phyloP scores from a whole-genome alignment of 2,888 invertebrate species.

The Sarcophaga carnaria region DNA sequence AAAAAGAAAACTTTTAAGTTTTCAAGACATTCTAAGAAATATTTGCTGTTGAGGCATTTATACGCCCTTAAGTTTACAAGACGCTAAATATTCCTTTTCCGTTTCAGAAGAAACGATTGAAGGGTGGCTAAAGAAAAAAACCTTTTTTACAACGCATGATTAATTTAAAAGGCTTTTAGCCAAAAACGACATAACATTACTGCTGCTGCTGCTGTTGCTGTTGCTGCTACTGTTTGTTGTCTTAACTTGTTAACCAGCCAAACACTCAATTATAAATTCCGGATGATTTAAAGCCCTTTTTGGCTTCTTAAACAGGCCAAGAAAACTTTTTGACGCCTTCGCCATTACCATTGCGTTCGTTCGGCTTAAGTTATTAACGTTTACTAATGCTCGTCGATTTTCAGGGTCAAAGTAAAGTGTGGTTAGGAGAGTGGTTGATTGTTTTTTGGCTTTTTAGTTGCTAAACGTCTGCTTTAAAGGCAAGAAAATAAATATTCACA shows the following conservation, averaged over 20 bases:
- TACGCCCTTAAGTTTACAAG: too few species aligned
- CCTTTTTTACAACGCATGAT: constrained; percentile 12
- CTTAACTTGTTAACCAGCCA: constrained; percentile 33
- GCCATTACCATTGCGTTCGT: neutral
- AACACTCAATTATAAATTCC: constrained; percentile 51
- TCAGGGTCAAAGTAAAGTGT: constrained; percentile 18
- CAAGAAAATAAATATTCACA: neutral
- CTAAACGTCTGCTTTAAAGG: neutral
- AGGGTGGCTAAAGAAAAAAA: neutral
- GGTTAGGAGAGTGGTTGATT: neutral
- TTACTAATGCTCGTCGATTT: constrained; percentile 1
- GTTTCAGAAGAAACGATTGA: neutral
- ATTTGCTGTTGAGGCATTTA: too few species aligned
- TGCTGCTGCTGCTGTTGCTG: neutral
- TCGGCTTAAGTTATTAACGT: neutral
- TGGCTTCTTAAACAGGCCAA: constrained; percentile 6
- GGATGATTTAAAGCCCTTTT: constrained; percentile 37
- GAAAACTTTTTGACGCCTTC: constrained; percentile 22
- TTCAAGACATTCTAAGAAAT: too few species aligned
- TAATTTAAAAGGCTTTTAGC: constrained; percentile 12
- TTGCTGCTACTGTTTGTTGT: too few species aligned
- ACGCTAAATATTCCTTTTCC: neutral
- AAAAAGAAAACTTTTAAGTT: too few species aligned
- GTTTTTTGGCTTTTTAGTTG: too few species aligned
- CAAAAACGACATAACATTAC: constrained; percentile 13